A percentile compares a stretch with the other conserved stretches of the same genome.
Evolutionary conservation across 2,888 invertebrate species (phyloP).

Genomic region (Drosophila austrosaltans): DNA sequence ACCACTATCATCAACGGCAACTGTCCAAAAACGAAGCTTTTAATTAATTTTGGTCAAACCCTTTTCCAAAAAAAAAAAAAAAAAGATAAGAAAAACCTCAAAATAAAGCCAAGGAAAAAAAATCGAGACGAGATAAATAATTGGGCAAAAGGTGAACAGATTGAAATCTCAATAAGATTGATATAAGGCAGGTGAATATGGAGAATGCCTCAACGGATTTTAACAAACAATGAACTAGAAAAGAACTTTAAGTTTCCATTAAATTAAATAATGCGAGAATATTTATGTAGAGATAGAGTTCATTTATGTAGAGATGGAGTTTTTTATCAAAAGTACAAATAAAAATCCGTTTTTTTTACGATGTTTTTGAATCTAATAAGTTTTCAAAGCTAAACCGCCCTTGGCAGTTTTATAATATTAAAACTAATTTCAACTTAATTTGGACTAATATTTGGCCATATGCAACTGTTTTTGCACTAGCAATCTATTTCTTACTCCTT

Average conservation of each 20-base stretch:
- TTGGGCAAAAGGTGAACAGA: conserved; percentile 3
- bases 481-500: background rate
- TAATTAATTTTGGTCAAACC: conserved; percentile 51
- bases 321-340: no score
- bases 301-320: no score
- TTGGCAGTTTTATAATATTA: no score
- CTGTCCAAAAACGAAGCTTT: conserved; percentile 19
- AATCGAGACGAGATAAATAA: background rate
- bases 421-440: no score
- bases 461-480: background rate
- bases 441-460: background rate
- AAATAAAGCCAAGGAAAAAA: background rate
- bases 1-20: conserved; percentile 10
- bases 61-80: background rate
- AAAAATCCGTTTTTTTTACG: no score
- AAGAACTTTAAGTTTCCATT: no score
- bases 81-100: background rate
- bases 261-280: no score
- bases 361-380: no score
- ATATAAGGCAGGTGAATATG: background rate
- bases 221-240: no score
- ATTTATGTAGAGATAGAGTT: no score
- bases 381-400: no score
- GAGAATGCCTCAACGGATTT: no score
- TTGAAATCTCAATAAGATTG: conserved; percentile 12